phyloP scores from a whole-genome alignment of 2,113 vertebrate species.

The Hydrolagus affinis region DNA sequence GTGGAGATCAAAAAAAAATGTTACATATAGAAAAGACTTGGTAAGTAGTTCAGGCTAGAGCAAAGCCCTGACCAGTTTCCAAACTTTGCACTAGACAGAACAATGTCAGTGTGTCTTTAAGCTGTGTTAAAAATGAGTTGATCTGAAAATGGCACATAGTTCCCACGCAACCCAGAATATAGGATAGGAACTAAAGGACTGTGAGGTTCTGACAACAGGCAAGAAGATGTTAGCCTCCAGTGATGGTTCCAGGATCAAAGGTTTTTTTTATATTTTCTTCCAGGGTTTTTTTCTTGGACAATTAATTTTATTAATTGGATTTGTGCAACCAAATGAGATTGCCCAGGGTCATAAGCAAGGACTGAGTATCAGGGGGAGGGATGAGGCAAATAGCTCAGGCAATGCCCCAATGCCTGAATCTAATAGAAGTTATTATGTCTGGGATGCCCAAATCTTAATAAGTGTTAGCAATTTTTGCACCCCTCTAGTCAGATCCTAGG shows the following conservation, averaged over 20 bases:
- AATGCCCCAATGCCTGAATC: not conserved
- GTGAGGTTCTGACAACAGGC: not conserved
- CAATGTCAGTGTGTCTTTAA: not conserved
- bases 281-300: slow-evolving; percentile 2
- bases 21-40: not conserved
- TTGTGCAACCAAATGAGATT: slow-evolving; percentile 5
- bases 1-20: not conserved
- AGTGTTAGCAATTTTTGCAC: not conserved
- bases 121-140: not conserved
- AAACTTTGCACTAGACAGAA: not conserved
- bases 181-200: not conserved
- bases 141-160: not conserved
- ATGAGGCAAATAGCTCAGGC: not conserved
- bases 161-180: not conserved
- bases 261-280: not conserved
- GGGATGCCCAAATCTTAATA: not conserved
- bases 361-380: not conserved
- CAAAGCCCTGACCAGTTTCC: not conserved
- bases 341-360: slow-evolving; percentile 10
- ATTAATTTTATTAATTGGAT: slow-evolving; percentile 23
- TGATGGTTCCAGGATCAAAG: slow-evolving; percentile 1
- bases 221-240: not conserved
- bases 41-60: not conserved
- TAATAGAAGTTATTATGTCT: slow-evolving; percentile 5
- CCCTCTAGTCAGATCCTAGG: not conserved